Base-by-base conservation (phyloP, 2,113 vertebrate genomes). In the Hippocampus mohnikei region DNA sequence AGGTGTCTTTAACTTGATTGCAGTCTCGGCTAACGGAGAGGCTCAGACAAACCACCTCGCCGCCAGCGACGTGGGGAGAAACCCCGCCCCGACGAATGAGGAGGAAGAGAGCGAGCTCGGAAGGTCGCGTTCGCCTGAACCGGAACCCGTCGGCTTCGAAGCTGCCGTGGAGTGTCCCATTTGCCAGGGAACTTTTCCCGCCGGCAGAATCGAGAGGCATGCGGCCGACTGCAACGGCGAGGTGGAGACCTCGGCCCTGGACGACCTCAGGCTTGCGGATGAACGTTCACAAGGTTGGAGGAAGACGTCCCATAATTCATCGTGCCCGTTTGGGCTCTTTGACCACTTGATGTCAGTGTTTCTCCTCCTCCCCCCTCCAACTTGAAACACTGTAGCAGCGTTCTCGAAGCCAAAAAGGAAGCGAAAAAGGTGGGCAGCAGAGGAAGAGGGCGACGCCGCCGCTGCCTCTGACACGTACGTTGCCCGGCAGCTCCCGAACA, bases 151-250 rank as follows among this genome's bases (percentile, higher is more conserved):
- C 0, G 5, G 20, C 8, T 0, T 27, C 56, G 27, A 71, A 21
- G 20, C 69, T 58, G 44, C 60, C 1, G 82, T 96, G 44, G 85
- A 84, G 1, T 98, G 96, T 81, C 96, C 96, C 0, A 85, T 98
- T 29, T 98, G 96, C 74, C 93, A 92, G 77, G 87, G 78, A 0
- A 71, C 79, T 9, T 98, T 95, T 74, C 91, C 94, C 1, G 73
- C 60, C 0, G 58, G 71, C 0, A 82, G 92, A 88, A 97, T 98
- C 0, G 94, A 97, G 83, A 72, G 89, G 62, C 96, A 98, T 21
- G 95, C 96, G 0, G 96, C 96, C 72, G 95, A 91, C 91, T 98
- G 96, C 81, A 90, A 94, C 5, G 95, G 83, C 42, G 42, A 46
- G 23, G 23, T 10, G 76, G 73, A 67, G 60, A 70, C 33, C 16